Conservation (phyloP, 1,140 invertebrate species). For the Temnothorax longispinosus region DNA sequence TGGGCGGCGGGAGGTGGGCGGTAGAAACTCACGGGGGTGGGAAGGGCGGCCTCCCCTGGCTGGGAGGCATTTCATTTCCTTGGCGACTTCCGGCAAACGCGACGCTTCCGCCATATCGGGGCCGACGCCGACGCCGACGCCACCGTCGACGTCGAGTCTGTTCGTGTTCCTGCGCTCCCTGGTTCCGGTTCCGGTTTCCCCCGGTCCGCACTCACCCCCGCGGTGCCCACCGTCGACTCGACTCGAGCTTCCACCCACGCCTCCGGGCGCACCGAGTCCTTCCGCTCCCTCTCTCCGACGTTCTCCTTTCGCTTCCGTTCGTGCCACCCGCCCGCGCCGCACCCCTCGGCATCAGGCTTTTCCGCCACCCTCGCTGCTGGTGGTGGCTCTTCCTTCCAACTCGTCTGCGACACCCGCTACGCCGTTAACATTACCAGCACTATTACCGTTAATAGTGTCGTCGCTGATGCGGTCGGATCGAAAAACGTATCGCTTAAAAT, state of each 20-base stretch:
- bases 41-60: constrained; percentile 65
- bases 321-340: constrained; percentile 45
- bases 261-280: constrained; percentile 65
- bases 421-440: constrained; percentile 19
- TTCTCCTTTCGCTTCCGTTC: constrained; percentile 74
- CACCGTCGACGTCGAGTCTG: constrained; percentile 71
- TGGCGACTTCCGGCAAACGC: constrained; percentile 85
- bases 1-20: constrained; percentile 40
- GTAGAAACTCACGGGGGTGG: constrained; percentile 58
- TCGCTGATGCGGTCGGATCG: constrained; percentile 36
- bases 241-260: constrained; percentile 74
- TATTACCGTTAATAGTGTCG: constrained; percentile 48
- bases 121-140: constrained; percentile 75
- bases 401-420: constrained; percentile 25
- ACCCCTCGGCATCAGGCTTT: constrained; percentile 2
- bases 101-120: constrained; percentile 84
- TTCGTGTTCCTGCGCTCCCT: constrained; percentile 73
- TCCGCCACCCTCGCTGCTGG: constrained; percentile 21
- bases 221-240: constrained; percentile 72
- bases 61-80: constrained; percentile 85
- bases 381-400: constrained; percentile 45
- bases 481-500: constrained; percentile 42
- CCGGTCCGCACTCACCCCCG: constrained; percentile 67
- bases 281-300: constrained; percentile 71
- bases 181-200: constrained; percentile 69